Conservation (phyloP, 2,888 invertebrate genomes). For the Chymomyza fuscimana region DNA sequence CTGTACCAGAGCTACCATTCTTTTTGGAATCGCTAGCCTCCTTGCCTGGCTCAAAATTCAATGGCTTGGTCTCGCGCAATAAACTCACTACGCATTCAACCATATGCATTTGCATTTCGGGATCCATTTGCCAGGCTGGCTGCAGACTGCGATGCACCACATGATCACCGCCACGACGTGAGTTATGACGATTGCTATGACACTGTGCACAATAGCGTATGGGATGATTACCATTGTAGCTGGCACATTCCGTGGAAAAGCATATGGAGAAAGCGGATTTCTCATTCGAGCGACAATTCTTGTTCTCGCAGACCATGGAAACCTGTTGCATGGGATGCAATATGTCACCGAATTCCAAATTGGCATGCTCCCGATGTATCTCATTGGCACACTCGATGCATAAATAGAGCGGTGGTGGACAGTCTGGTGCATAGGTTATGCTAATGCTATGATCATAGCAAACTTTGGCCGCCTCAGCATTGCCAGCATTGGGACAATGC, state of each 20-base stretch:
- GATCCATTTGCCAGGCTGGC: constrained; percentile 93
- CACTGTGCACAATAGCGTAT: constrained; percentile 95
- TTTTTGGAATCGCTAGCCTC: constrained; percentile 79
- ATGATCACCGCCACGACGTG: constrained; percentile 92
- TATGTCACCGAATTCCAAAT: constrained; percentile 91
- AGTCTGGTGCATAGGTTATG: constrained; percentile 90
- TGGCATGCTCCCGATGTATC: constrained; percentile 92
- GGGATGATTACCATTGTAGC: constrained; percentile 97
- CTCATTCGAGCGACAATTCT: constrained; percentile 95
- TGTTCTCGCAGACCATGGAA: constrained; percentile 97
- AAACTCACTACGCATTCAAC: constrained; percentile 96
- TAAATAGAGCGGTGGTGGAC: constrained; percentile 95
- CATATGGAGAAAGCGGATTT: constrained; percentile 97
- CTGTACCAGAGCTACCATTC: constrained; percentile 77
- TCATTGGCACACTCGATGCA: constrained; percentile 98
- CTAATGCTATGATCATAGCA: constrained; percentile 96
- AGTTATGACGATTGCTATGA: constrained; percentile 93
- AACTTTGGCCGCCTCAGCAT: constrained; percentile 93
- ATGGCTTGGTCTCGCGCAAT: constrained; percentile 94
- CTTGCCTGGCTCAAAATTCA: constrained; percentile 85
- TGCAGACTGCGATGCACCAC: constrained; percentile 93
- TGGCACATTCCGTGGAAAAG: constrained; percentile 97
- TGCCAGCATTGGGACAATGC: constrained; percentile 92
- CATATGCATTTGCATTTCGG: constrained; percentile 94
- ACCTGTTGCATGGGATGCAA: constrained; percentile 96